A percentile compares a stretch with the other conserved stretches of the same genome.
Evolutionary conservation across 92 coral and sea anemone species (phyloP).

Genomic region (Zoanthus solanderi): DNA sequence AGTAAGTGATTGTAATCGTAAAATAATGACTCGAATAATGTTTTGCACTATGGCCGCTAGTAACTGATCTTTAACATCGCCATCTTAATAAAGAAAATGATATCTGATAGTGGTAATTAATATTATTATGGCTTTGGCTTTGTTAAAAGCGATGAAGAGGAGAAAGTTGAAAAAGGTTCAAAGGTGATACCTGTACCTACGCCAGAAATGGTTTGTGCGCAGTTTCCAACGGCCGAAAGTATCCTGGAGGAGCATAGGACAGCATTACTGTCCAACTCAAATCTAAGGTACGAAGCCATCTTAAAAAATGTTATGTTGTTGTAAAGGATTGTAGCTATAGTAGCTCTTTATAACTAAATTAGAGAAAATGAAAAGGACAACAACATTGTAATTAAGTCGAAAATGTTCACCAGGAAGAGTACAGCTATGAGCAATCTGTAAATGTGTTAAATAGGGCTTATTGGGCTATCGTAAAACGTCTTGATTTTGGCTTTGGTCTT

Average conservation of each 20-base stretch:
- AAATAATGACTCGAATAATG: neutral
- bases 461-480: too few relatives aligned
- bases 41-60: neutral
- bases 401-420: too few relatives aligned
- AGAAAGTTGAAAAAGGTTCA: conserved; percentile 68
- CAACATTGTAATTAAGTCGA: too few relatives aligned
- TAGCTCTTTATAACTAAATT: neutral
- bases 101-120: too few relatives aligned
- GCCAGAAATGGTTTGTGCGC: conserved; percentile 96
- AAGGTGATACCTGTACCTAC: conserved; percentile 86
- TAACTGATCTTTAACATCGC: too few relatives aligned
- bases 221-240: conserved; percentile 91
- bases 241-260: conserved; percentile 65
- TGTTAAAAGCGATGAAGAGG: conserved; percentile 72
- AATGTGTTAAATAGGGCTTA: too few relatives aligned
- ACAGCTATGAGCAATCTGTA: too few relatives aligned
- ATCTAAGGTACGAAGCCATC: conserved; percentile 61
- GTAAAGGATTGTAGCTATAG: neutral
- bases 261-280: conserved; percentile 67
- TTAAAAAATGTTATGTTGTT: neutral
- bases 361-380: too few relatives aligned
- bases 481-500: too few relatives aligned
- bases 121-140: neutral
- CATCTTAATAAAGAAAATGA: too few relatives aligned
- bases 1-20: conserved; percentile 63